These are phyloP conservation scores for Helogale parvula DNA, from an alignment of 2,113 vertebrate species.

Conservation along the genomic window DNA sequence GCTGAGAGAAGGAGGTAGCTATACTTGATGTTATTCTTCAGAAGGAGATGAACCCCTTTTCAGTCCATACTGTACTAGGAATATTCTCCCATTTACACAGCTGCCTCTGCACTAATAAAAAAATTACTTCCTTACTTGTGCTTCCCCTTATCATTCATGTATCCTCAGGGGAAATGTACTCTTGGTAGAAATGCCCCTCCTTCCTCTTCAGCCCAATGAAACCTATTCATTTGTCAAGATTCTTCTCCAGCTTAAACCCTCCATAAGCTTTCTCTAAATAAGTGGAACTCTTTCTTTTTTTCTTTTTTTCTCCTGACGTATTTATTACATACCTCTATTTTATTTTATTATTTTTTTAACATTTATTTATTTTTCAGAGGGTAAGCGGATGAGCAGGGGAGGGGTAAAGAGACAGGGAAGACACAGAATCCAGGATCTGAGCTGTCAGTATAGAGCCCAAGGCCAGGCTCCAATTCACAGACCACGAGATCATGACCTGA, in stretches of 20 bases:
- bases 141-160: background rate
- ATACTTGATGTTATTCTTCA: background rate
- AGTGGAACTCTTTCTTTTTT: background rate
- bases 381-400: no score
- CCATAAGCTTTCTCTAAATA: background rate
- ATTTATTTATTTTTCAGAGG: no score
- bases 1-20: background rate
- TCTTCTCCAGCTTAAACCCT: background rate
- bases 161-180: background rate
- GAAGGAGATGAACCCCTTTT: background rate
- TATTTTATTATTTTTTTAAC: no score
- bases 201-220: background rate
- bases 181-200: background rate
- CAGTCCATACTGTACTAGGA: background rate
- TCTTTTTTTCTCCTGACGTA: rapidly evolving
- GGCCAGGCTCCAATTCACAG: no score
- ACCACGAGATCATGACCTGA: no score
- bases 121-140: background rate
- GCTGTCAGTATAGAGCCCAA: no score
- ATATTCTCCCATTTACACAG: background rate
- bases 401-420: no score
- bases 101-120: background rate
- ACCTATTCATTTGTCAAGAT: background rate
- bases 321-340: background rate
- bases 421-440: no score